A percentile compares a stretch with the other conserved stretches of the same genome.
These are phyloP conservation scores for Archilochus colubris DNA, from an alignment of 2,113 vertebrate genomes.

Conservation along the genomic window DNA sequence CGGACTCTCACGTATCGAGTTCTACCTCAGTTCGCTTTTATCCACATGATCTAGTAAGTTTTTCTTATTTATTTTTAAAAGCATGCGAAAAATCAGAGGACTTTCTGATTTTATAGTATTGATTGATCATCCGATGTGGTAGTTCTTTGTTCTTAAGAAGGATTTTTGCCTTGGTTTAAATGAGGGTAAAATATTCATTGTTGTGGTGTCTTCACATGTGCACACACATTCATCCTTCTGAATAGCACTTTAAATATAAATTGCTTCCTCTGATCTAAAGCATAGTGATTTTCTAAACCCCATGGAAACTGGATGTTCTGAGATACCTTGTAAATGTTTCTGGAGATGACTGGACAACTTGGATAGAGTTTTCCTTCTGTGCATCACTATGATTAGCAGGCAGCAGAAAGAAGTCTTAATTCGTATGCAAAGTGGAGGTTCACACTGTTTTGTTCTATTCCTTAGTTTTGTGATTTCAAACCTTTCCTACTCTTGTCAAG, in stretches of 20 bases:
- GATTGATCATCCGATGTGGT: background rate
- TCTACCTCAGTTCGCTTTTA: conserved; percentile 99
- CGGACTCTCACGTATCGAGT: conserved; percentile 98
- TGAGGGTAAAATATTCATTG: background rate
- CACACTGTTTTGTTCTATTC: background rate
- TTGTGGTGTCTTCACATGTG: background rate
- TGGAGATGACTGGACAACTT: background rate
- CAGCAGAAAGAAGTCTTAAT: background rate
- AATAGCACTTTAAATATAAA: background rate
- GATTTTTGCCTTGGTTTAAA: background rate
- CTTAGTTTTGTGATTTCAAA: background rate
- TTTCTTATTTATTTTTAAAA: conserved; percentile 47
- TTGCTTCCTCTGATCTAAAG: background rate
- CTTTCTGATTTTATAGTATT: background rate
- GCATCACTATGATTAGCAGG: background rate
- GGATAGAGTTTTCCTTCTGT: background rate
- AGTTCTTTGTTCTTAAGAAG: background rate
- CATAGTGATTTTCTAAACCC: background rate
- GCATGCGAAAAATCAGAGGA: conserved; percentile 18
- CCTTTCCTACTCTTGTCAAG: background rate
- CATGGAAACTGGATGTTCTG: background rate
- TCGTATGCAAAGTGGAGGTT: background rate
- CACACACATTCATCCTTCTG: background rate
- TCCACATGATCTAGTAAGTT: conserved; percentile 98
- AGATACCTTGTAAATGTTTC: background rate